Conservation (phyloP, 2,113 vertebrate genomes). For the Phodopus roborovskii region DNA sequence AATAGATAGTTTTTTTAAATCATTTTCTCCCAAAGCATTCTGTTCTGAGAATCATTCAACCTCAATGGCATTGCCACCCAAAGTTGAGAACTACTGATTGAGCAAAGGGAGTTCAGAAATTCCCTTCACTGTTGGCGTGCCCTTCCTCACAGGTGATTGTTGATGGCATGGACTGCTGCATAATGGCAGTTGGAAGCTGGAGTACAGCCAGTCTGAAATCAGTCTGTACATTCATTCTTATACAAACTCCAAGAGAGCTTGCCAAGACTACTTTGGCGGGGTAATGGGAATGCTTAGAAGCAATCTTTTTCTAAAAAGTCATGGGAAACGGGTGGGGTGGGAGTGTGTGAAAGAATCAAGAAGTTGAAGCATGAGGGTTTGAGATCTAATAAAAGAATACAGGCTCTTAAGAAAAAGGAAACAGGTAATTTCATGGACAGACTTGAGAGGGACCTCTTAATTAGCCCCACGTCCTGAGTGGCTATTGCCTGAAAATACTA, state of each 20-base stretch:
- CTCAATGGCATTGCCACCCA: neutral
- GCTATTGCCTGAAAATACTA: neutral
- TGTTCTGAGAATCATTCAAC: neutral
- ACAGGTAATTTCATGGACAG: neutral
- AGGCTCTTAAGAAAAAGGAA: neutral
- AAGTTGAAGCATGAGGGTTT: neutral
- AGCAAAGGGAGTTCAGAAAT: slow-evolving; percentile 11
- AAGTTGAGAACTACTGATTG: neutral
- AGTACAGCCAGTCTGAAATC: neutral
- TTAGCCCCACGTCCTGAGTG: neutral
- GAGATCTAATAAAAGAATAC: neutral
- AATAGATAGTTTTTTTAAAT: neutral
- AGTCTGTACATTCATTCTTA: slow-evolving; percentile 39
- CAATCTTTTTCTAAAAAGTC: neutral
- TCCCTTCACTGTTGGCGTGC: neutral
- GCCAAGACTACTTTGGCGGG: slow-evolving; percentile 62
- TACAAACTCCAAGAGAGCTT: slow-evolving; percentile 40
- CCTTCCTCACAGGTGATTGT: neutral
- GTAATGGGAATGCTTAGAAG: slow-evolving; percentile 34
- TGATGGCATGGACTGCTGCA: neutral
- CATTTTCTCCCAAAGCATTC: neutral
- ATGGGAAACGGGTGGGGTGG: neutral
- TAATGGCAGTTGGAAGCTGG: neutral
- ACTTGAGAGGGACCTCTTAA: neutral
- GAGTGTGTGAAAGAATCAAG: neutral